Evolutionary conservation across 1,140 invertebrate species (phyloP), one percentile per base, ranked within the genome.

Genomic region (Drosophila santomea): DNA sequence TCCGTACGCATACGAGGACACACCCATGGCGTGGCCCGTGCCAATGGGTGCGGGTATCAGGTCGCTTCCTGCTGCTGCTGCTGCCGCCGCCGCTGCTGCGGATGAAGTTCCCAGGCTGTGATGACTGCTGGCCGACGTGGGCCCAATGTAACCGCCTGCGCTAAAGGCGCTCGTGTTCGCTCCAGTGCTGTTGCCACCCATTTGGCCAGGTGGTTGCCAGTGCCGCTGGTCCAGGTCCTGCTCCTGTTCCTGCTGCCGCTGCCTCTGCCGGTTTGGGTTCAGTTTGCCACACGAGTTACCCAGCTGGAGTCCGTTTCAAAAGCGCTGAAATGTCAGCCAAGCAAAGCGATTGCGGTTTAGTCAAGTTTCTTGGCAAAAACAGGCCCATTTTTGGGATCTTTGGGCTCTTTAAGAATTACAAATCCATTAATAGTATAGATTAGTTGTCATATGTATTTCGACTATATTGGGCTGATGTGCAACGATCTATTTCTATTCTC

Each of bases 91-190:
- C 63, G 64, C 82, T 69, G 54, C 79, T 76, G 35, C 80, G 50
- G 69, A 68, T 73, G 47, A 54, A 10, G 66, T 41, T 2, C 68
- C 68, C 44, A 72, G 52, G 12, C 36, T 71, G 73, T 75, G 45
- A 17, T 76, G 71, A 52, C 74, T 77, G 35, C 61, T 58, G 7
- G 71, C 60, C 23, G 71, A 80, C 15, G 79, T 91, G 17, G 88
- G 91, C 10, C 88, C 88, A 47, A 92, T 90, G 45, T 91, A 91
- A 17, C 88, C 84, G 54, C 91, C 88, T 8, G 83, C 83, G 60
- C 85, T 91, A n/a, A 91, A 91, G 12, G 89, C 77, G 74, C 73
- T 86, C 20, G 90, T 73, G 52, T 88, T 84, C 38, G 83, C 78
- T 38, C 73, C 73, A 1, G 83, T 75, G 58, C 76, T 89, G 23